Conservation (phyloP, 1,140 invertebrate species). For the Ridgeia piscesae region DNA sequence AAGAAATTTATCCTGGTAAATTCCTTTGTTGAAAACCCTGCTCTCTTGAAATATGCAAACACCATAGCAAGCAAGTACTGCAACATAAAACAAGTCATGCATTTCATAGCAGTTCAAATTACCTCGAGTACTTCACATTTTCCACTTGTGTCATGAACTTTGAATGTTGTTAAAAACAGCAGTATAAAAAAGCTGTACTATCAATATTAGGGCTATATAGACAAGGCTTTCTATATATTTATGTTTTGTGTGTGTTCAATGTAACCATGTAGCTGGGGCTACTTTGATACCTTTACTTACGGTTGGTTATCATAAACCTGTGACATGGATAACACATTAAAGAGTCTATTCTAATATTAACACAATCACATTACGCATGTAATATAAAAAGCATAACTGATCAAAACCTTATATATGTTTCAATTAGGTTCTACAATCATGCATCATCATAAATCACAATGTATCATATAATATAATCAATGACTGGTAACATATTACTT, state of each 20-base stretch:
- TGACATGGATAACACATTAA: too few relatives aligned
- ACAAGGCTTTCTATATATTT: neutral
- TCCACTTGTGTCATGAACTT: too few relatives aligned
- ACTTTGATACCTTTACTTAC: too few relatives aligned
- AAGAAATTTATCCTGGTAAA: slow-evolving; percentile 65
- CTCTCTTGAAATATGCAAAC: slow-evolving; percentile 65
- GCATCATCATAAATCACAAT: neutral
- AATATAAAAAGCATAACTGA: too few relatives aligned
- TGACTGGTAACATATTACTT: neutral
- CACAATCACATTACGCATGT: too few relatives aligned
- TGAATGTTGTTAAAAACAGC: too few relatives aligned
- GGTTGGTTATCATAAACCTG: too few relatives aligned
- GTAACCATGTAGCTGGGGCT: too few relatives aligned
- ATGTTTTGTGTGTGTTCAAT: too few relatives aligned
- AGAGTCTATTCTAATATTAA: too few relatives aligned
- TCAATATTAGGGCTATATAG: neutral
- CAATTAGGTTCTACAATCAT: neutral
- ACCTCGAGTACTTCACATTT: neutral
- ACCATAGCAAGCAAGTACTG: slow-evolving; percentile 66
- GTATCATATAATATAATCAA: slow-evolving; percentile 10
- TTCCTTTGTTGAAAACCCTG: slow-evolving; percentile 57
- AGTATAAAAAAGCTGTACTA: neutral
- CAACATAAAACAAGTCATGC: slow-evolving; percentile 23
- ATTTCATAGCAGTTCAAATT: neutral
- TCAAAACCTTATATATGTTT: slow-evolving; percentile 10